Conservation (phyloP, 2,797 vertebrate genomes). For the Odontamblyopus lacepedii region DNA sequence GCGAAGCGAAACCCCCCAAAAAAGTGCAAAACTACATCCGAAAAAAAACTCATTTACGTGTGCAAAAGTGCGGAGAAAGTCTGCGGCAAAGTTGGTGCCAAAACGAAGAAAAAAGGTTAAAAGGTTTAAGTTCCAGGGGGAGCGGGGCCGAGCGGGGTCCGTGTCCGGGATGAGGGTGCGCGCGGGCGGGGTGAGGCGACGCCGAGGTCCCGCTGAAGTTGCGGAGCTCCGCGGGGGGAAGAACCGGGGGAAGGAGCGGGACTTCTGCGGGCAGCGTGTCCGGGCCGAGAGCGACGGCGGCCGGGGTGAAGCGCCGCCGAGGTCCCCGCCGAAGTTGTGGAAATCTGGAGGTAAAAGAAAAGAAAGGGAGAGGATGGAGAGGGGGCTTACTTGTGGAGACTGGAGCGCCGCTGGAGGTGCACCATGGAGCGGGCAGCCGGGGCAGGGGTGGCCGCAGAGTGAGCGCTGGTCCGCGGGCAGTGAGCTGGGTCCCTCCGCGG, state of each 20-base stretch:
- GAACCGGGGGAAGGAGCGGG: neutral
- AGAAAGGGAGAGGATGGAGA: neutral
- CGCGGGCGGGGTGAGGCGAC: neutral
- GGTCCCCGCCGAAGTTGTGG: neutral
- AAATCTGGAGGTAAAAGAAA: neutral
- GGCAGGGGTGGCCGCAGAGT: neutral
- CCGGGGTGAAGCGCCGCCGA: neutral
- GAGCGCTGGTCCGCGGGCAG: neutral
- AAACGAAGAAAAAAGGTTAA: neutral
- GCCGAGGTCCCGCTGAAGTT: neutral
- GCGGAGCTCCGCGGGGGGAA: neutral
- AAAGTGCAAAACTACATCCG: neutral
- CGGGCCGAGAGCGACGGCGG: neutral
- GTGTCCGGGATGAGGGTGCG: neutral
- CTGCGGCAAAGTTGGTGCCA: neutral
- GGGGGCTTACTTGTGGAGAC: conserved; percentile 1
- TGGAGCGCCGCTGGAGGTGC: conserved; percentile 4
- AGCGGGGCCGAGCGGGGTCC: neutral
- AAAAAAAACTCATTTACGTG: neutral
- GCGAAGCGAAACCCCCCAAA: neutral
- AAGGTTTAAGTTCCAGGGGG: neutral
- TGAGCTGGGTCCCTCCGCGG: neutral
- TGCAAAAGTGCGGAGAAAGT: neutral
- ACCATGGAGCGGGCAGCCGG: conserved; percentile 7
- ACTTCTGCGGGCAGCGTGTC: neutral